A percentile compares a stretch with the other conserved stretches of the same genome.
Conservation (phyloP, 2,797 vertebrate species). For the Lagocephalus sceleratus region DNA sequence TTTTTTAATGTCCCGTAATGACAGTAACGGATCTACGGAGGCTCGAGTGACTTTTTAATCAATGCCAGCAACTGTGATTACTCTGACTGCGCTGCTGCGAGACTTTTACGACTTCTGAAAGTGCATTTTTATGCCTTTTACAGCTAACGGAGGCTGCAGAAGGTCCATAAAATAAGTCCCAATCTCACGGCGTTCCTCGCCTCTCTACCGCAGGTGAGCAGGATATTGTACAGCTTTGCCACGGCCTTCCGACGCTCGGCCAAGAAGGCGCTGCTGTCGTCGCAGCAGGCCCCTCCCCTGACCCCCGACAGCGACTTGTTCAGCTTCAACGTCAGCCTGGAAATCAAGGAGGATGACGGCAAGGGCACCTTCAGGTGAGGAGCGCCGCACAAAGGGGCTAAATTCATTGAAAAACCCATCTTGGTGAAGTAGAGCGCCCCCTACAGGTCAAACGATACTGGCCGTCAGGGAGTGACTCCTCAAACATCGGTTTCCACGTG, state of each 20-base stretch:
- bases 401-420: not conserved
- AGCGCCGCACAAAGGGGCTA: not conserved
- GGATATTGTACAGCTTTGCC: slow-evolving; percentile 98
- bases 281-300: slow-evolving; percentile 81
- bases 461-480: no score
- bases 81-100: not conserved
- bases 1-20: slow-evolving; percentile 7
- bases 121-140: no score
- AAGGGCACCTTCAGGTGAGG: slow-evolving; percentile 96
- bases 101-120: not conserved
- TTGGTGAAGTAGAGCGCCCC: no score
- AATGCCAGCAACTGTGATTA: slow-evolving; percentile 10
- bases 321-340: slow-evolving; percentile 94
- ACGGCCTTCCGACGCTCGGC: slow-evolving; percentile 95
- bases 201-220: slow-evolving; percentile 82
- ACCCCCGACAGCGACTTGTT: slow-evolving; percentile 97
- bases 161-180: no score
- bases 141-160: no score
- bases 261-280: slow-evolving; percentile 83
- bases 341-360: slow-evolving; percentile 97
- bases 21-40: not conserved
- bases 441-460: no score
- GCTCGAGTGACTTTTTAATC: slow-evolving; percentile 12
- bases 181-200: not conserved
- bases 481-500: no score